phyloP scores from a whole-genome alignment of 1,140 invertebrate genomes.

The Euglossa dilemma region DNA sequence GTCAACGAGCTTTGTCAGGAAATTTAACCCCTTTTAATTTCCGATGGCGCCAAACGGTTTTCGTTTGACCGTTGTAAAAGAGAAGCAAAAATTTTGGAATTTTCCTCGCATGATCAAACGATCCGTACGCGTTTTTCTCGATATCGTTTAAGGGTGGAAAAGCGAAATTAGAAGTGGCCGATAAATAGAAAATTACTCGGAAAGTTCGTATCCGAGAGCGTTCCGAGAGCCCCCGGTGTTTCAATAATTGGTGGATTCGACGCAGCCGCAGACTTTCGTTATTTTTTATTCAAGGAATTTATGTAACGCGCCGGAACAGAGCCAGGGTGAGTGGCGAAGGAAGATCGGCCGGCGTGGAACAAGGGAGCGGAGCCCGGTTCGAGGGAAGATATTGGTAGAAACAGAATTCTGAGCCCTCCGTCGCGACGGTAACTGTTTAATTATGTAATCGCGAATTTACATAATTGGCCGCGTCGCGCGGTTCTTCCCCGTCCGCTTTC shows the following conservation, averaged over 20 bases:
- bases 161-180: no score
- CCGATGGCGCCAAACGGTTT: not conserved
- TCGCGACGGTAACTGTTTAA: constrained; percentile 72
- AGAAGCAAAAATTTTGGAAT: no score
- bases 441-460: constrained; percentile 76
- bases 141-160: not conserved
- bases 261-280: not conserved
- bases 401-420: constrained; percentile 41
- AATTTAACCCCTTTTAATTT: not conserved
- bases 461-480: constrained; percentile 69
- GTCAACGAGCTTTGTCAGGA: no score
- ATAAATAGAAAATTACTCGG: not conserved
- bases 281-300: not conserved
- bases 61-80: not conserved
- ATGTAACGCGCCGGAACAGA: constrained; percentile 13
- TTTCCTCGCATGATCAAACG: no score
- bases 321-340: constrained; percentile 12
- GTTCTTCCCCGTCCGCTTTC: constrained; percentile 34
- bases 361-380: constrained; percentile 11
- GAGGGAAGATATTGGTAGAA: constrained; percentile 49
- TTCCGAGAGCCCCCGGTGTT: not conserved
- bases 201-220: not conserved
- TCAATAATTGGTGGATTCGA: not conserved
- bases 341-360: not conserved
- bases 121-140: not conserved